phyloP scores from a whole-genome alignment of 2,888 invertebrate genomes.

The Cecidostiba fungosa region DNA sequence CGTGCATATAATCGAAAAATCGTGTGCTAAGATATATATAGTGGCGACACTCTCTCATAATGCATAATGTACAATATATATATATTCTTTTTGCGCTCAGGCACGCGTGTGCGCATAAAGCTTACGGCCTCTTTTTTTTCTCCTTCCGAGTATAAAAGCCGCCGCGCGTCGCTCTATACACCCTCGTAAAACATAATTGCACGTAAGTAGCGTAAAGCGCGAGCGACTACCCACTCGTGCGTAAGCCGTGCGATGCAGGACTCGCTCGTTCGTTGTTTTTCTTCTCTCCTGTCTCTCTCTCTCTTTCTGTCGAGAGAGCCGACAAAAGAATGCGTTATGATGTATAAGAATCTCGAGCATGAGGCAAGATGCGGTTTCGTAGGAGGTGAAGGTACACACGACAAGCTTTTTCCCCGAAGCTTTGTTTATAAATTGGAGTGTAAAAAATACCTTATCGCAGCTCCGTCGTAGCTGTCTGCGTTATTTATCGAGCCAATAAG shows the following conservation, averaged over 20 bases:
- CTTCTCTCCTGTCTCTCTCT: background rate
- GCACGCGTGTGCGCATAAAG: background rate
- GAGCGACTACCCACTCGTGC: background rate
- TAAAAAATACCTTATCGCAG: background rate
- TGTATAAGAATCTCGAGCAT: background rate
- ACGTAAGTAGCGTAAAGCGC: constrained; percentile 3
- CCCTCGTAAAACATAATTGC: constrained; percentile 52
- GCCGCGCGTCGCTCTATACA: background rate
- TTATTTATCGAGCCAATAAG: background rate
- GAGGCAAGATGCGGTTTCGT: background rate
- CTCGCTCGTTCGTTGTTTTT: background rate
- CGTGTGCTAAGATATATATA: background rate
- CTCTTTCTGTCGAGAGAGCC: background rate
- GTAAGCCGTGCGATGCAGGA: background rate
- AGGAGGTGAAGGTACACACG: background rate
- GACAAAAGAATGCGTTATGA: constrained; percentile 13
- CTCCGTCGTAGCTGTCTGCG: background rate
- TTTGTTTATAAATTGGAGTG: background rate
- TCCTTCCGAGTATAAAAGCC: background rate
- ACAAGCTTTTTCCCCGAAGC: background rate
- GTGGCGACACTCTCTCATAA: background rate
- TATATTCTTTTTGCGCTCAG: background rate
- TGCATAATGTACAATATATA: too few relatives aligned
- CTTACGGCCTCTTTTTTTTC: background rate
- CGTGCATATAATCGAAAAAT: constrained; percentile 35